Evolutionary conservation across 2,113 vertebrate species (phyloP), one percentile per base, ranked within the genome.

Genomic region (Aviceda subcristata): DNA sequence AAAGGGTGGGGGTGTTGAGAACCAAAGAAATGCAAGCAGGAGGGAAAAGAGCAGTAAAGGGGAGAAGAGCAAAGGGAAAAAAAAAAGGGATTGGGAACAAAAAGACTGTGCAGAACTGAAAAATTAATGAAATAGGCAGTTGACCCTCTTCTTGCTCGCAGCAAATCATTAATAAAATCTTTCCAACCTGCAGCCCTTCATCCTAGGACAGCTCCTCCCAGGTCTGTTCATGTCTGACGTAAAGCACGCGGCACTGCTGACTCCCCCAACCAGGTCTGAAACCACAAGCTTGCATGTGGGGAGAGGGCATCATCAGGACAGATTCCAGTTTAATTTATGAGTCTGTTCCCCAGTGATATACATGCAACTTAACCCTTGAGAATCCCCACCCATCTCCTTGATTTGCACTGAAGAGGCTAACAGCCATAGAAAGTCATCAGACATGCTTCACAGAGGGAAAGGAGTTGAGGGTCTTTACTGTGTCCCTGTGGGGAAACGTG

Each of bases 31-130:
- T 0, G 10, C 2, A 1, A 72, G 63, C 27, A 89, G 60, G 32
- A 82, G 30, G 79, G 53, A 72, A 92, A 96, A 81, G 95, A 85
- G 94, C 69, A 72, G 92, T 81, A 96, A 97, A 86, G 43, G 62
- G 63, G 63, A 67, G 39, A 76, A 94, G 3, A 64, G 51, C 27
- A 57, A 66, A 62, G 19, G 67, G 21, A 73, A 83, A 32, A 73
- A 83, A 32, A 55, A 75, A 71, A 55, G 45, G 55, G 51, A 71
- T 0, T n/a, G 27, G 41, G 59, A 94, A 82, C 60, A 94, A 45
- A 87, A 86, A 38, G 63, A 34, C 6, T 41, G 51, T 11, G 60
- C 43, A 64, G 85, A 89, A 78, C 55, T 77, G 76, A 83, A 43
- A 68, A 87, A 89, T 60, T 68, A 50, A 74, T 53, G 59, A 8